Percentiles rank a stretch among this genome's conserved stretches.
Evolutionary conservation across 2,113 vertebrate genomes (phyloP).

Genomic region (Calidris pugnax): DNA sequence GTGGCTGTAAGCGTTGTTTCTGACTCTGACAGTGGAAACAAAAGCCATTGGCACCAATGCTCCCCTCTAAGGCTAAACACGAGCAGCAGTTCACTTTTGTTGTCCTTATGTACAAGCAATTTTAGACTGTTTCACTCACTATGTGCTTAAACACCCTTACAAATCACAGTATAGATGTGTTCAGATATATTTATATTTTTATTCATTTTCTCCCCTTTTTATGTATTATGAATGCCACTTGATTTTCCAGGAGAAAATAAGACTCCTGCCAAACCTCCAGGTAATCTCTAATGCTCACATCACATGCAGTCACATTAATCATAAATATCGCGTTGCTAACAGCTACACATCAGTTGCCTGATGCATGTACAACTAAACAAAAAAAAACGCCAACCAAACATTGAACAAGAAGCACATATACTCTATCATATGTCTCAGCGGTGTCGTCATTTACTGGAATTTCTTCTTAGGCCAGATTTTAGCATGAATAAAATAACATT

Average conservation of each 20-base stretch:
- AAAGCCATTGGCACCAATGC: background rate
- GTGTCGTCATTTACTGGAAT: background rate
- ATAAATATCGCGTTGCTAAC: background rate
- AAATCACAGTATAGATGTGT: background rate
- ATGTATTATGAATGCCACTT: background rate
- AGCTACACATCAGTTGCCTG: background rate
- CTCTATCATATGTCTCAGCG: background rate
- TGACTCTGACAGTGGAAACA: background rate
- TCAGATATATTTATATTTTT: background rate
- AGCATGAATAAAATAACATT: background rate
- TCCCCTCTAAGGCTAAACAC: background rate
- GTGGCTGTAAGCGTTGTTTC: background rate
- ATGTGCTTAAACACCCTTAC: background rate
- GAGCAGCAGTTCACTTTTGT: background rate
- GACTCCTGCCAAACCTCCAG: background rate
- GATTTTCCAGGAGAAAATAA: background rate
- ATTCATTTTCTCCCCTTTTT: accelerated
- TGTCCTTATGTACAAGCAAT: background rate
- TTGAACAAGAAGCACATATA: background rate
- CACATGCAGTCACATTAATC: background rate
- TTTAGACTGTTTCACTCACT: background rate
- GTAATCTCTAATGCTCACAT: background rate
- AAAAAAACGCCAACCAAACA: background rate
- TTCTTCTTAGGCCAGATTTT: background rate
- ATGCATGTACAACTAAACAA: background rate